Conservation (phyloP, 2,888 invertebrate species). For the Protophormia terraenovae region DNA sequence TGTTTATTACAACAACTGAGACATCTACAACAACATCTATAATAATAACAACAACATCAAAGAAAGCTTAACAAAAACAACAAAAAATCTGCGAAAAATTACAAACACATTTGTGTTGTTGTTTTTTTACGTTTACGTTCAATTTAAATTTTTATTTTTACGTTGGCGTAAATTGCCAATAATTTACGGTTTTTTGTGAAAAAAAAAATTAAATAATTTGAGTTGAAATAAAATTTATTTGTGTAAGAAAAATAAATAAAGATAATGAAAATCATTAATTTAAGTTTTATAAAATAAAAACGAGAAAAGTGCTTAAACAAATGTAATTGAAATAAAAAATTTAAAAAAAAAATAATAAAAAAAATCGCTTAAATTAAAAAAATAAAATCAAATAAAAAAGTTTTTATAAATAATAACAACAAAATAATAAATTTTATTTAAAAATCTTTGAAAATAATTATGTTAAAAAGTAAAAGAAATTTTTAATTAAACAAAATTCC, state of each 20-base stretch:
- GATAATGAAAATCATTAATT: not conserved
- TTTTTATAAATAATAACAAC: not conserved
- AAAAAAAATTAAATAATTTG: not conserved
- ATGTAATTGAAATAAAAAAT: not conserved
- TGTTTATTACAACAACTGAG: constrained; percentile 41
- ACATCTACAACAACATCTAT: constrained; percentile 27
- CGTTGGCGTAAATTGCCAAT: constrained; percentile 58
- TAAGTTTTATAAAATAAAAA: not conserved
- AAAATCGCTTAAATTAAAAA: not conserved
- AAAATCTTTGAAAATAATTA: too few species aligned
- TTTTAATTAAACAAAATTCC: too few species aligned
- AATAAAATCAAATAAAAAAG: not conserved
- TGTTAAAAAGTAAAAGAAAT: too few species aligned
- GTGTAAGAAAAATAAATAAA: not conserved
- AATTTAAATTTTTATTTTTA: constrained; percentile 28
- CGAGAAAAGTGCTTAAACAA: not conserved
- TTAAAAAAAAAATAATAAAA: not conserved
- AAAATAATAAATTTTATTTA: too few species aligned
- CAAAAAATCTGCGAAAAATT: constrained; percentile 27
- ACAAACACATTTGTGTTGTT: not conserved
- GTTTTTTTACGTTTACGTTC: constrained; percentile 2
- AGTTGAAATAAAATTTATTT: not conserved
- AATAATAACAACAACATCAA: constrained; percentile 34
- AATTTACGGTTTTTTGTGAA: constrained; percentile 22
- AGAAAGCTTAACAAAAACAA: constrained; percentile 38